phyloP scores from a whole-genome alignment of 37 sponge, comb jelly and placozoan genomes.

The Haliclona indistincta region DNA sequence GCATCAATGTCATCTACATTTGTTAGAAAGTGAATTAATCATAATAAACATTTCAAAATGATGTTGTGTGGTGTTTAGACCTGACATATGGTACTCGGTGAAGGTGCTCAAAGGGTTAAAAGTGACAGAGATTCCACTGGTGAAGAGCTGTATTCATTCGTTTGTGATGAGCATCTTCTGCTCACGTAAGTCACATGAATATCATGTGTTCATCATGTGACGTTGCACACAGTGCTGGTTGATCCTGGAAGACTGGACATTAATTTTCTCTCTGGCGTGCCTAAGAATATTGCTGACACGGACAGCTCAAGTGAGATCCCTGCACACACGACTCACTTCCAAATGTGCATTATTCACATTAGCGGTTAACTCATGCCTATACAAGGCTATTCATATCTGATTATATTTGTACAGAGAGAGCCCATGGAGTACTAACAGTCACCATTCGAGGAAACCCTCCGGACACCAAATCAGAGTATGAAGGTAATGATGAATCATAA shows the following conservation, averaged over 20 bases:
- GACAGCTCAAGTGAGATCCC: background rate
- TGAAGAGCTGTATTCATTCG: slow-evolving; percentile 49
- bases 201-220: background rate
- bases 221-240: slow-evolving; percentile 35
- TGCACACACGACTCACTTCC: background rate
- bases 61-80: slow-evolving; percentile 20
- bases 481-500: background rate
- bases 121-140: slow-evolving; percentile 53
- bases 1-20: slow-evolving; percentile 48
- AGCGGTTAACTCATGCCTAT: too few relatives aligned
- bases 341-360: too few relatives aligned
- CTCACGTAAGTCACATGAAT: slow-evolving; percentile 34
- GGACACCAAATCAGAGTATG: background rate
- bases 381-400: background rate
- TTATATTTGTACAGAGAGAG: background rate
- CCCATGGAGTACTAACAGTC: slow-evolving; percentile 42
- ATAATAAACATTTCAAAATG: too few relatives aligned
- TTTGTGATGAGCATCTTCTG: slow-evolving; percentile 49
- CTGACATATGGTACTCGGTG: slow-evolving; percentile 59
- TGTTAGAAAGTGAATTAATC: slow-evolving; percentile 30
- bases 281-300: background rate
- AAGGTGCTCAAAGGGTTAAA: slow-evolving; percentile 48
- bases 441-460: slow-evolving; percentile 21
- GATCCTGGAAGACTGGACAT: slow-evolving; percentile 40
- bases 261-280: slow-evolving; percentile 18